Base-by-base conservation (phyloP, 2,113 vertebrate species). In the Taurulus bubalis region DNA sequence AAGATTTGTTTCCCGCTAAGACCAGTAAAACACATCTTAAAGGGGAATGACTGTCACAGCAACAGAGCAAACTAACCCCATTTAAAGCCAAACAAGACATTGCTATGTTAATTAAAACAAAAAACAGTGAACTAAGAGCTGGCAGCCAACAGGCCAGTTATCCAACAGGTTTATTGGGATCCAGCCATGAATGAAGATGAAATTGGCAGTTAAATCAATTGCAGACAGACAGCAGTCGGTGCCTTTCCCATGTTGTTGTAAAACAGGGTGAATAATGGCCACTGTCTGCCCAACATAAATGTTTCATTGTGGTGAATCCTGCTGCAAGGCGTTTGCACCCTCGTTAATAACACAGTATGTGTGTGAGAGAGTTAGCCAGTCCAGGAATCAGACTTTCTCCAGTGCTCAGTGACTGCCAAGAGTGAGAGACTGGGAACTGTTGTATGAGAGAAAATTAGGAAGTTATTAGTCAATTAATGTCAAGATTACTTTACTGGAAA, bases 211-310 rank as follows among this genome's bases (percentile, higher is more conserved):
- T 62, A 69, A 83, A 80, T 80, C 84, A 74, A 63, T 69, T 36
- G 24, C 79, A 83, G 56, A 75, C 71, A 47, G 74, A 66, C 42
- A 75, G 49, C 68, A 84, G 81, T 75, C 79, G 82, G 71, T 59
- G 65, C 68, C 69, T 32, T 72, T 47, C 30, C 30, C 78, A 60
- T 75, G 75, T 66, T 82, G 55, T 45, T 77, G 77, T 79, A 77
- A 38, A 59, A 81, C 65, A 70, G 26, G n/a, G 51, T 81, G 71
- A 87, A 84, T 56, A 75, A 82, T 59, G 64, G 63, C 64, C 60
- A 69, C 65, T 63, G 74, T 65, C 60, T 77, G 63, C 30, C 70
- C 49, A 72, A 74, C 65, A 82, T 83, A 5, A 77, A 82, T 74
- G 71, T 77, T 89, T 84, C 60, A 79, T 76, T 59, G 71, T 16